Percentiles rank a stretch among this genome's conserved stretches.
Conservation (phyloP, 1,140 invertebrate genomes). For the Drosophila tsacasi region DNA sequence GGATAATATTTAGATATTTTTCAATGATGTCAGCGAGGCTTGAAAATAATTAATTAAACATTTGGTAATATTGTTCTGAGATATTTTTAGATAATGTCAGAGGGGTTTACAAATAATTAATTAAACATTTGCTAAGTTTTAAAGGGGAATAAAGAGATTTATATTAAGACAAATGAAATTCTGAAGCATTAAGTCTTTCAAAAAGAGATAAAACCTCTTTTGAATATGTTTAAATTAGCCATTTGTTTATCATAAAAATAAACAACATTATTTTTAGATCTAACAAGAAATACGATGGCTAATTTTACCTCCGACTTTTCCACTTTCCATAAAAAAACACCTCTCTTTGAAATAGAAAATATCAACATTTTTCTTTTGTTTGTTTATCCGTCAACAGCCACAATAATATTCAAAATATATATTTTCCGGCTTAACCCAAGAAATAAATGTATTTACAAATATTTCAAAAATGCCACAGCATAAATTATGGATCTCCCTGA, state of each 20-base stretch:
- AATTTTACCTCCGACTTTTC: slow-evolving; percentile 18
- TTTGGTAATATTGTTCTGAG: neutral
- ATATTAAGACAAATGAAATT: neutral
- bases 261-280: slow-evolving; percentile 13
- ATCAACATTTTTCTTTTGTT: slow-evolving; percentile 1
- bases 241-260: neutral
- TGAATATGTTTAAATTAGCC: neutral
- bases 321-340: slow-evolving; percentile 11
- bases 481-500: neutral
- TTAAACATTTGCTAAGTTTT: neutral
- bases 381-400: slow-evolving; percentile 7
- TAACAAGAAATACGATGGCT: neutral
- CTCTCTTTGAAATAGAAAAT: slow-evolving; percentile 11
- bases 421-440: neutral
- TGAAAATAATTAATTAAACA: neutral
- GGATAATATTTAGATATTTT: neutral
- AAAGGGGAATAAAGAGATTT: neutral
- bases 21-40: neutral
- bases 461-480: slow-evolving; percentile 12
- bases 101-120: neutral
- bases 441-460: slow-evolving; percentile 2
- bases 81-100: neutral
- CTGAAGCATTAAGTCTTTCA: neutral
- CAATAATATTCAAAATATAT: slow-evolving; percentile 17
- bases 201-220: neutral